Evolutionary conservation across 1,140 invertebrate species (phyloP).

Genomic region (Colletes gigas): DNA sequence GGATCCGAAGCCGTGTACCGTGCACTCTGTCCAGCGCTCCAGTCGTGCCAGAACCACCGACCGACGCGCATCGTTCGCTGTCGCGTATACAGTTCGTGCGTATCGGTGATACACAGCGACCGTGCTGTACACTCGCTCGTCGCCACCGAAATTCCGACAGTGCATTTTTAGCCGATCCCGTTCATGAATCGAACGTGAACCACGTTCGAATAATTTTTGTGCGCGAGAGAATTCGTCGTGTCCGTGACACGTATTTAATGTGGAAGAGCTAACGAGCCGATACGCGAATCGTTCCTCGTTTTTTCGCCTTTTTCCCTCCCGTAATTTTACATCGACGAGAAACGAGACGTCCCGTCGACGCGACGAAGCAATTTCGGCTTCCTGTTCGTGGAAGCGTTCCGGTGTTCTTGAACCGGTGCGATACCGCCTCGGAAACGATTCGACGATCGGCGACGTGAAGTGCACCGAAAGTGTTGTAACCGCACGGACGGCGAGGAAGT

Average conservation of each 20-base stretch:
- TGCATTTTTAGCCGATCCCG: neutral
- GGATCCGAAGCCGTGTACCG: neutral
- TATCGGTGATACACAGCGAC: constrained; percentile 41
- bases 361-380: neutral
- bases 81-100: constrained; percentile 44
- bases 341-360: neutral
- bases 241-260: constrained; percentile 37
- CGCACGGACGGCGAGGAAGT: constrained; percentile 54
- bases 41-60: constrained; percentile 61
- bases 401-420: constrained; percentile 12
- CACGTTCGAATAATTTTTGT: neutral
- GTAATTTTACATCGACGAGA: neutral
- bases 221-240: constrained; percentile 1
- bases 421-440: constrained; percentile 30
- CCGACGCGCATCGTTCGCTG: constrained; percentile 18
- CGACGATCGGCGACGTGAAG: constrained; percentile 37
- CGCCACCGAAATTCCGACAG: neutral
- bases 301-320: neutral
- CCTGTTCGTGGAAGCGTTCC: constrained; percentile 3
- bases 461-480: constrained; percentile 41
- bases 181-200: neutral
- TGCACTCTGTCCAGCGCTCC: neutral
- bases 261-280: constrained; percentile 7
- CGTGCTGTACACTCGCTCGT: constrained; percentile 2
- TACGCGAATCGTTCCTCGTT: neutral